Conservation (phyloP, 2,113 vertebrate species). For the Marcusenius ussheri region DNA sequence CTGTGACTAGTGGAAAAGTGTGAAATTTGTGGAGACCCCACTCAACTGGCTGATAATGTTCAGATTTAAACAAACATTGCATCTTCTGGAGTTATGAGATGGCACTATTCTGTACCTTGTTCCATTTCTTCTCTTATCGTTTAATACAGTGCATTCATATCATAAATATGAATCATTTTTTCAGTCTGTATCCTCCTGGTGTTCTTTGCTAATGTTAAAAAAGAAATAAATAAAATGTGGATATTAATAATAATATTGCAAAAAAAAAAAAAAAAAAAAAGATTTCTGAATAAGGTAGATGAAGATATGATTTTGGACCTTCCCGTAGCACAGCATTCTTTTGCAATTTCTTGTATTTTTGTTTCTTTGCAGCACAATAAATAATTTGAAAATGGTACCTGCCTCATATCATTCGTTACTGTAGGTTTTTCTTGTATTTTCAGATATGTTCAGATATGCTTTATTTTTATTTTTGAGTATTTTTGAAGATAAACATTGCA, state of each 20-base stretch:
- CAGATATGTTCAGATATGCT: not conserved
- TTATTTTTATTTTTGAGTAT: not conserved
- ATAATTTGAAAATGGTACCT: conserved; percentile 51
- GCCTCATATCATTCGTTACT: not conserved
- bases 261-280: conserved; percentile 63
- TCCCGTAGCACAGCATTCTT: conserved; percentile 66
- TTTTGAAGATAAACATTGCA: not conserved
- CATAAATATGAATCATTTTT: conserved; percentile 25
- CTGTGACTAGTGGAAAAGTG: not conserved
- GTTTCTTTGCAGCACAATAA: conserved; percentile 73
- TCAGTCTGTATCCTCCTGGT: conserved; percentile 44
- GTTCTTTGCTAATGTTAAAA: conserved; percentile 42
- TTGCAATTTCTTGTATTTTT: conserved; percentile 59
- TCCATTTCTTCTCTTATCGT: conserved; percentile 24
- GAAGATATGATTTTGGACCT: conserved; percentile 74
- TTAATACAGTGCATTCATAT: conserved; percentile 27
- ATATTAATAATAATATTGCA: conserved; percentile 66
- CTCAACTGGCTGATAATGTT: conserved; percentile 24
- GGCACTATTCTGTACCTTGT: conserved; percentile 25
- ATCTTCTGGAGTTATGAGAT: conserved; percentile 17
- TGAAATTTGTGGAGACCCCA: conserved; percentile 5
- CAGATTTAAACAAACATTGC: conserved; percentile 14
- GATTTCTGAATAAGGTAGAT: conserved; percentile 62
- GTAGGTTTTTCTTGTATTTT: not conserved
- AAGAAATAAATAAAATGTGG: conserved; percentile 26